Base-by-base conservation (phyloP, 2,113 vertebrate genomes). In the Centropus unirufus region DNA sequence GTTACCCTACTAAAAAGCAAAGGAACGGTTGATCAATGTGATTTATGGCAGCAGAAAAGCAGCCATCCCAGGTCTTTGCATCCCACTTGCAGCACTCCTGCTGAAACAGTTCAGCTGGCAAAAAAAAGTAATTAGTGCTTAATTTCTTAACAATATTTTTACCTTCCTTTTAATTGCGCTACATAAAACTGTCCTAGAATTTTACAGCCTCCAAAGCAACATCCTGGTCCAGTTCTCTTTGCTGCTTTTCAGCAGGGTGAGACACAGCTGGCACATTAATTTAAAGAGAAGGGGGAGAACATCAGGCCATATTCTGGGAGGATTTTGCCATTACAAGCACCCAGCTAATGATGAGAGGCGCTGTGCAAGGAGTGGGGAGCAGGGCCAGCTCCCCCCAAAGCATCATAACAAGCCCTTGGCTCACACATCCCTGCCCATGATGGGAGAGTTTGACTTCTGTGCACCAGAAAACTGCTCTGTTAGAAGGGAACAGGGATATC, bases 131-230 rank as follows among this genome's bases (percentile, higher is more conserved):
- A 98, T 98, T 98, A 98, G 97, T 96, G 96, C 97, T 98, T 98
- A 98, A 98, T 98, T 98, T 98, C 97, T 98, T 97, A 97, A 98
- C 97, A 95, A 97, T 97, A 98, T 97, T 98, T 83, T 96, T 97
- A 97, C 97, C 88, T 97, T 92, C 95, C 95, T 97, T 98, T 98
- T 98, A 98, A 98, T 98, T 98, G 97, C 95, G 36, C 93, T 95
- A 97, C 97, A 98, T 98, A 98, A 98, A 98, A 96, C 98, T 97
- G 98, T 97, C 97, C 97, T 96, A 97, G 97, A 97, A 97, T 97
- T 98, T 98, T 98, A 98, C 94, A 97, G 97, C 96, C 95, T 97
- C 97, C 97, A 96, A 98, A 97, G 96, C 95, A 87, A 77, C 2
- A 7, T n/a, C 83, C 97, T 92, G 95, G 97, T 94, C 97, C 97